Conservation (phyloP, 2,888 invertebrate genomes). For the Sarcophaga rosellei region DNA sequence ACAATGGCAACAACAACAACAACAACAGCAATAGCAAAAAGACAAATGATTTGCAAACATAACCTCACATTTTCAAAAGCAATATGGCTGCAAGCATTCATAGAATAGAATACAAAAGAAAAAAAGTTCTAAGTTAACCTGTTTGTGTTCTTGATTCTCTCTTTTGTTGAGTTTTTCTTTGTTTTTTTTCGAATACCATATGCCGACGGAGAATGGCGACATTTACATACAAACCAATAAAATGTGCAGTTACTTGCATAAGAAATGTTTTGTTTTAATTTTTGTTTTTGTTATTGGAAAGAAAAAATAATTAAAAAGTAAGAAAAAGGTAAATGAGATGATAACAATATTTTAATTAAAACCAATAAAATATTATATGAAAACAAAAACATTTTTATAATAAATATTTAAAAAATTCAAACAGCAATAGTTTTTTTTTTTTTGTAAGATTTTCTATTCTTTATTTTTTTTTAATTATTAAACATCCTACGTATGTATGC, state of each 20-base stretch:
- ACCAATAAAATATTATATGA: not conserved
- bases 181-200: not conserved
- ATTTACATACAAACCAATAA: not conserved
- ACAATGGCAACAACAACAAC: no score
- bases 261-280: not conserved
- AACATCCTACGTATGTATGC: no score
- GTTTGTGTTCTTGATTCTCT: not conserved
- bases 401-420: no score
- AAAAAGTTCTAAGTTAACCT: not conserved
- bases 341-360: not conserved
- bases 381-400: not conserved
- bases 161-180: not conserved
- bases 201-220: slow-evolving; percentile 22
- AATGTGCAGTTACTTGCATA: not conserved
- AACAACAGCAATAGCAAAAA: not conserved
- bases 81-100: not conserved
- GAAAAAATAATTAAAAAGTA: no score
- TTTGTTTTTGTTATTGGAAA: not conserved
- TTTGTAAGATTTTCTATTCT: no score
- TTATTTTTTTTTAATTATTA: not conserved
- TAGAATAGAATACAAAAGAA: not conserved
- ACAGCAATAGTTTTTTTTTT: no score
- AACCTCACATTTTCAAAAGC: no score
- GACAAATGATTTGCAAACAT: not conserved
- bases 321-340: no score